A percentile compares a stretch with the other conserved stretches of the same genome.
phyloP scores from a whole-genome alignment of 2,797 vertebrate genomes.

The Masticophis lateralis region DNA sequence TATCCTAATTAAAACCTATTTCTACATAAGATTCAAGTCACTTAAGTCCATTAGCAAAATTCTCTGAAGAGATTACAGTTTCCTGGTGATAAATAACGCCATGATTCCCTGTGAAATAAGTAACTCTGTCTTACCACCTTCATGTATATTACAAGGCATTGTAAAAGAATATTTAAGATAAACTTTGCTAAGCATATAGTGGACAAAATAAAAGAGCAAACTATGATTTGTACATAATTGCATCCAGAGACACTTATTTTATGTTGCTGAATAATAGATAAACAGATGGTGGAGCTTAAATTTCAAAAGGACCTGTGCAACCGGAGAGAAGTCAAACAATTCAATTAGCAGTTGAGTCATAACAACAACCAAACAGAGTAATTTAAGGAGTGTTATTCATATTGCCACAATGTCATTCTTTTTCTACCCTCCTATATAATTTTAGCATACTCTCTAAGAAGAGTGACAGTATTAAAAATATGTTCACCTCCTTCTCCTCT shows the following conservation, averaged over 20 bases:
- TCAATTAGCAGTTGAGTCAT: not conserved
- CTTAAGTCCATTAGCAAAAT: not conserved
- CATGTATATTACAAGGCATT: not conserved
- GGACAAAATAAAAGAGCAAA: not conserved
- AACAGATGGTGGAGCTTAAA: not conserved
- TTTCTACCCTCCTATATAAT: slow-evolving; percentile 1
- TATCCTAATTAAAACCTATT: not conserved
- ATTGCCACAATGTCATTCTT: not conserved
- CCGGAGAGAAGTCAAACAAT: not conserved
- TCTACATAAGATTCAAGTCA: not conserved
- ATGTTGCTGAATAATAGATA: not conserved
- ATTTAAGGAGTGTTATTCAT: not conserved
- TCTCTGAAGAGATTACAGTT: not conserved
- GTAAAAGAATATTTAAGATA: not conserved
- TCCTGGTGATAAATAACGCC: not conserved
- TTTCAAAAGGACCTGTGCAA: not conserved
- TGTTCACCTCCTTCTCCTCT: not conserved
- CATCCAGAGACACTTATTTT: not conserved
- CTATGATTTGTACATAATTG: not conserved
- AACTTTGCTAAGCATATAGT: not conserved
- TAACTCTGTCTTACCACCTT: not conserved
- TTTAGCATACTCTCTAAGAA: slow-evolving; percentile 9
- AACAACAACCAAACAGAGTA: not conserved
- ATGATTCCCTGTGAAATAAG: not conserved
- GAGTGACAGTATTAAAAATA: not conserved